A percentile compares a stretch with the other conserved stretches of the same genome.
phyloP scores from a whole-genome alignment of 2,797 vertebrate genomes.

The Apogon hyalosoma region DNA sequence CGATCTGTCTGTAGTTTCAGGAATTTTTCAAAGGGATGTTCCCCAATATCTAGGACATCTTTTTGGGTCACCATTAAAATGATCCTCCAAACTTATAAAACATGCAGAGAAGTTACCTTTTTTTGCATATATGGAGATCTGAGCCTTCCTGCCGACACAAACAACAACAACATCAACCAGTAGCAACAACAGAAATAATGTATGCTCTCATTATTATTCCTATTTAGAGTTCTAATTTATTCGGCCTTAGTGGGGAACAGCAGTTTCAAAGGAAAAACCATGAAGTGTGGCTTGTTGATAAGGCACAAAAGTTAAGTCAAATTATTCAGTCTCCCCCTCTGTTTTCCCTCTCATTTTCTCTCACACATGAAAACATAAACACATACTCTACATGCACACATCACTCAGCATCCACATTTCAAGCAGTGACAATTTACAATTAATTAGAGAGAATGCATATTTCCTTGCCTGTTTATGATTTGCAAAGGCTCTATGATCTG shows the following conservation, averaged over 20 bases:
- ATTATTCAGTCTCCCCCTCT: conserved; percentile 72
- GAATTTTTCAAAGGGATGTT: conserved; percentile 79
- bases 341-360: conserved; percentile 47
- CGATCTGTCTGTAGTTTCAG: conserved; percentile 73
- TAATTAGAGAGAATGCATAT: conserved; percentile 73
- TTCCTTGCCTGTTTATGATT: conserved; percentile 66
- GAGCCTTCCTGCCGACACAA: conserved; percentile 77
- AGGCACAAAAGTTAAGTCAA: conserved; percentile 76
- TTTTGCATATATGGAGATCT: conserved; percentile 81
- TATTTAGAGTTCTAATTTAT: conserved; percentile 83
- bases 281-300: conserved; percentile 79
- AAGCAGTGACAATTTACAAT: conserved; percentile 72
- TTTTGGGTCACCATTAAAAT: conserved; percentile 85
- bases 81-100: conserved; percentile 79
- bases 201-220: conserved; percentile 85
- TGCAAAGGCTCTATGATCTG: conserved; percentile 63
- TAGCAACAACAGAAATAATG: conserved; percentile 83
- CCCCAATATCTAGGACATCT: conserved; percentile 86
- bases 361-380: conserved; percentile 59
- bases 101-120: conserved; percentile 82
- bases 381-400: conserved; percentile 48
- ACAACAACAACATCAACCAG: conserved; percentile 83
- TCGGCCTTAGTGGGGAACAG: conserved; percentile 79
- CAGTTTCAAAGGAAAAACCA: conserved; percentile 82
- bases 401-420: conserved; percentile 63